phyloP scores from a whole-genome alignment of 1,140 invertebrate species.

The Aphaenogaster rudis region DNA sequence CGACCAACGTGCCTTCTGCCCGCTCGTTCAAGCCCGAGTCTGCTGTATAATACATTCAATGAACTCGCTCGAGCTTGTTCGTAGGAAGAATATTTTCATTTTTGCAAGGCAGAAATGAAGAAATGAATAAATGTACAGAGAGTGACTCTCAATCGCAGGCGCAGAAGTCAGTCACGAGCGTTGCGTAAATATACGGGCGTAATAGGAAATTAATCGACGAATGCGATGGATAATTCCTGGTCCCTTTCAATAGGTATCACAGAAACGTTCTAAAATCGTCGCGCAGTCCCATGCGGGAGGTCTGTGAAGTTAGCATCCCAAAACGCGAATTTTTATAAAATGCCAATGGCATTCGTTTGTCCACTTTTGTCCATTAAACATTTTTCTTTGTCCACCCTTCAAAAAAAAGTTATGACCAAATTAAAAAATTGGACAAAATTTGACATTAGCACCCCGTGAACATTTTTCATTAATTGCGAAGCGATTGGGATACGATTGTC shows the following conservation, averaged over 20 bases:
- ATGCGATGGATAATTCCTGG: neutral
- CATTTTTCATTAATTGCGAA: no score
- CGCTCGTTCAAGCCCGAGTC: constrained; percentile 23
- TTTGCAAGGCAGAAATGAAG: neutral
- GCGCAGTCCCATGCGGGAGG: constrained; percentile 56
- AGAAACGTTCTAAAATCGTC: neutral
- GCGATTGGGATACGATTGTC: no score
- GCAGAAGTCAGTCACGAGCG: neutral
- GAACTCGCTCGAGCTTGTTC: constrained; percentile 25
- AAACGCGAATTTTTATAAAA: no score
- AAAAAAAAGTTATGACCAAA: no score
- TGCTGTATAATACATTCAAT: constrained; percentile 69
- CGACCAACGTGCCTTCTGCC: constrained; percentile 18
- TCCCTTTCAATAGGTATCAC: neutral
- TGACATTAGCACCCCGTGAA: no score
- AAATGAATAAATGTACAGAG: neutral
- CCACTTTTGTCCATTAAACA: no score
- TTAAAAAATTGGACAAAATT: no score
- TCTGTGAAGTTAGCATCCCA: neutral
- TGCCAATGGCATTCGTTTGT: no score
- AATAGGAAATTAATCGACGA: neutral
- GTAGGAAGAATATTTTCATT: neutral
- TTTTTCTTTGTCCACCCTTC: no score
- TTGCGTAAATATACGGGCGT: neutral
- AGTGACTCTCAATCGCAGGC: neutral